Evolutionary conservation across 1,140 invertebrate species (phyloP), one percentile per base, ranked within the genome.

Genomic region (Drosophila albomicans): DNA sequence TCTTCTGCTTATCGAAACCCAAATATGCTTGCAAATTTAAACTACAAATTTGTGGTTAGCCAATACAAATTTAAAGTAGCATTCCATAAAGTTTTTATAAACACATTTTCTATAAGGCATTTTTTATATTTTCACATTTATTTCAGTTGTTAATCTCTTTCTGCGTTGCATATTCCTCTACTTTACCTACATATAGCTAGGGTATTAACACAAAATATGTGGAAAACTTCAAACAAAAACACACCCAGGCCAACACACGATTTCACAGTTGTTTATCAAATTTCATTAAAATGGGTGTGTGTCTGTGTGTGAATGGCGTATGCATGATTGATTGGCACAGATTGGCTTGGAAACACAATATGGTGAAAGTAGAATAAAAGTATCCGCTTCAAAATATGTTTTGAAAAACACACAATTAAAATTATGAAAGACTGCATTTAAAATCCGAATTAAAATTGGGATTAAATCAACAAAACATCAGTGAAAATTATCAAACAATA

Each of bases 321-420:
- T 63, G 66, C 63, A 79, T 82, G 82, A 86, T 86, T 86, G 82
- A 88, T 86, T 82, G 74, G 61, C 79, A 61, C 16, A 87, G 82
- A 79, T 79, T 87, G 75, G 65, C 65, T 51, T 61, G 63, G 63
- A 88, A 88, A 74, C 32, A 71, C 69, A 73, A 78, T 73, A 73
- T 61, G 75, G 20, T 15, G 20, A 13, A 79, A 58, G 46, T 30
- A 57, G 69, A 20, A 68, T 11, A 32, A 16, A 30, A n/a, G 20
- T 7, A 68, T 49, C 8, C 46, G 30, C 54, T 69, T n/a, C 7
- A 57, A 48, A 25, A 61, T 59, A 41, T 58, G 41, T 52, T 28
- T 59, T 57, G 3, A 52, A 45, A 70, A 74, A 67, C 56, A 56
- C 57, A 38, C 45, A 0, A 25, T 58, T 25, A 38, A 35, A 61